phyloP scores from a whole-genome alignment of 2,797 vertebrate species.

The Ceryle rudis region DNA sequence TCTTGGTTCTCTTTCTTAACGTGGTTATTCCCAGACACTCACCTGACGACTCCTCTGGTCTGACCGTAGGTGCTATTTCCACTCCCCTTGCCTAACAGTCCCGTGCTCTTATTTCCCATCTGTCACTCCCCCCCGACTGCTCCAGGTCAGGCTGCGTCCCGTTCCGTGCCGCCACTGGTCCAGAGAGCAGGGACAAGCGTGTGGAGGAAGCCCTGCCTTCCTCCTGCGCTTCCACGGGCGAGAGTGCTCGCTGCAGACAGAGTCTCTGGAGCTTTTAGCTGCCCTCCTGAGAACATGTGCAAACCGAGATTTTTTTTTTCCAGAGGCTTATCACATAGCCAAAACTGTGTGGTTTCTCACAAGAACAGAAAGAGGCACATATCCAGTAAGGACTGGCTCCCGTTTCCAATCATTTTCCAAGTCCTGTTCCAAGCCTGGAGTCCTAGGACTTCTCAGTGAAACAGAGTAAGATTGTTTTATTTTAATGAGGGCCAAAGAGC shows the following conservation, averaged over 20 bases:
- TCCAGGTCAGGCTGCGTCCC: background rate
- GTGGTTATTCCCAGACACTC: background rate
- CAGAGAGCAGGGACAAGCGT: background rate
- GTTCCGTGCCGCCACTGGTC: fast-evolving
- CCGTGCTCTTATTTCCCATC: background rate
- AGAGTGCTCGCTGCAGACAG: background rate
- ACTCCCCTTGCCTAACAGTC: background rate
- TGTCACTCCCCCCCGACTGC: background rate
- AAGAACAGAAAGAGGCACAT: slow-evolving; percentile 46
- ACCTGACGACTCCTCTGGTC: background rate
- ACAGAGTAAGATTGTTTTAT: slow-evolving; percentile 37
- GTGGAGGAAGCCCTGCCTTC: background rate
- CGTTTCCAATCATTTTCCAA: slow-evolving; percentile 38
- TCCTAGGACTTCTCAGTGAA: slow-evolving; percentile 54
- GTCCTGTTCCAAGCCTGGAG: slow-evolving; percentile 40
- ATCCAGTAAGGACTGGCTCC: slow-evolving; percentile 60
- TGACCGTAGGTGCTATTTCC: background rate
- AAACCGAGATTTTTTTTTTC: background rate
- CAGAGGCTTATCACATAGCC: slow-evolving; percentile 47
- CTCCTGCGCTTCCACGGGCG: background rate
- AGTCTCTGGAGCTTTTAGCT: slow-evolving; percentile 16
- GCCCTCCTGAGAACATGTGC: slow-evolving; percentile 40
- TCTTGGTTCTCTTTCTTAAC: background rate
- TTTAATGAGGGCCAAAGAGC: slow-evolving; percentile 44
- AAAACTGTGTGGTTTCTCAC: slow-evolving; percentile 54